Percentiles rank a stretch among this genome's conserved stretches.
These are phyloP conservation scores for Bradypodion pumilum DNA, from an alignment of 2,797 vertebrate genomes.

Conservation along the genomic window DNA sequence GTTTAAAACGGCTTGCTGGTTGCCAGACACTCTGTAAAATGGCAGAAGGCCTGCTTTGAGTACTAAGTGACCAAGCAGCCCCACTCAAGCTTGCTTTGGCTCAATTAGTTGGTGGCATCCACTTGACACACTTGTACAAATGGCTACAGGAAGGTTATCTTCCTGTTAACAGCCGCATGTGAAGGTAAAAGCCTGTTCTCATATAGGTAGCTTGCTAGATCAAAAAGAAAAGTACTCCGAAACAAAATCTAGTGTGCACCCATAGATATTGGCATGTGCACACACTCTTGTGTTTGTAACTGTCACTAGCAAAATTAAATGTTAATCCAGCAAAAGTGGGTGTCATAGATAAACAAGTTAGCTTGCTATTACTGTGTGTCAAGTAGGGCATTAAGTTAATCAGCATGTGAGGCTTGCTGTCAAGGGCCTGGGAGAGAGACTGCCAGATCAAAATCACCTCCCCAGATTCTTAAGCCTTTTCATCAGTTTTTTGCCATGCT, in stretches of 20 bases:
- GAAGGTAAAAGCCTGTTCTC: neutral
- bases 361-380: neutral
- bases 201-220: neutral
- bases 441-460: neutral
- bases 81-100: neutral
- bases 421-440: neutral
- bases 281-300: neutral
- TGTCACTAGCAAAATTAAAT: neutral
- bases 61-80: neutral
- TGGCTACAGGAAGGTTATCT: neutral
- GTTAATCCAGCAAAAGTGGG: neutral
- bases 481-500: too few relatives aligned
- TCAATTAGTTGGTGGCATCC: neutral
- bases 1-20: neutral
- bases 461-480: neutral
- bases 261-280: neutral
- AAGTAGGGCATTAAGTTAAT: neutral
- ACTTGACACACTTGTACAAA: neutral
- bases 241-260: neutral
- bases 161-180: too few relatives aligned
- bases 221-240: neutral
- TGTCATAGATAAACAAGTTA: neutral
- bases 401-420: neutral
- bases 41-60: neutral
- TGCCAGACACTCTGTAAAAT: neutral